Evolutionary conservation across 2,113 vertebrate species (phyloP).

Genomic region (Chloropsis hardwickii): DNA sequence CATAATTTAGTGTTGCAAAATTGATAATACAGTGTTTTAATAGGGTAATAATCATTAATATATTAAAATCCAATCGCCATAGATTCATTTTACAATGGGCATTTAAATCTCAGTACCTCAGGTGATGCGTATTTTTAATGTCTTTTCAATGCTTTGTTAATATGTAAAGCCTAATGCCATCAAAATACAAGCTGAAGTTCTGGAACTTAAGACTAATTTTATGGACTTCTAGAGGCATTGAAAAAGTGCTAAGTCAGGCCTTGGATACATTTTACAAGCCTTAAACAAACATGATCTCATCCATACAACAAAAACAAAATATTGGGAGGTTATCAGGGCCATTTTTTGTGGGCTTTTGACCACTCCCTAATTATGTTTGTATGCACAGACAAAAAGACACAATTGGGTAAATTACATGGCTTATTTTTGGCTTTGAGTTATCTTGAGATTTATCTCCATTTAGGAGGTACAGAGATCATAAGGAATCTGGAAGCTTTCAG

Average conservation of each 20-base stretch:
- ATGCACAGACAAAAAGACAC: too few species aligned
- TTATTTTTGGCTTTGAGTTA: background rate
- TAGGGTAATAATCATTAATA: background rate
- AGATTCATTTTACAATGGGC: background rate
- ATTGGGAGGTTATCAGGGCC: rapidly evolving
- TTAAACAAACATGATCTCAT: background rate
- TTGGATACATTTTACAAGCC: background rate
- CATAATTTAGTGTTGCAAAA: background rate
- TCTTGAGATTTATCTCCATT: background rate
- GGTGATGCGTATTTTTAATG: background rate
- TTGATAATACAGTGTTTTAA: background rate
- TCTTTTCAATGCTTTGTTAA: background rate
- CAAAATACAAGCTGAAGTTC: background rate
- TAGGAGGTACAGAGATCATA: background rate
- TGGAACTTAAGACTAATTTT: background rate
- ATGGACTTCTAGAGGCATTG: background rate
- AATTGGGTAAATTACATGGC: background rate
- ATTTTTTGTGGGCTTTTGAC: background rate
- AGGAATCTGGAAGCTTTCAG: background rate
- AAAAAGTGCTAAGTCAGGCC: background rate
- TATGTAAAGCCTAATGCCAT: background rate
- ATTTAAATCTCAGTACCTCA: background rate
- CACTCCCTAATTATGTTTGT: background rate
- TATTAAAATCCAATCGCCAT: background rate
- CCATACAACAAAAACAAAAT: background rate